Base-by-base conservation (phyloP, 37 sponge, comb jelly and placozoan species). In the Halisarca cf. caerulea region DNA sequence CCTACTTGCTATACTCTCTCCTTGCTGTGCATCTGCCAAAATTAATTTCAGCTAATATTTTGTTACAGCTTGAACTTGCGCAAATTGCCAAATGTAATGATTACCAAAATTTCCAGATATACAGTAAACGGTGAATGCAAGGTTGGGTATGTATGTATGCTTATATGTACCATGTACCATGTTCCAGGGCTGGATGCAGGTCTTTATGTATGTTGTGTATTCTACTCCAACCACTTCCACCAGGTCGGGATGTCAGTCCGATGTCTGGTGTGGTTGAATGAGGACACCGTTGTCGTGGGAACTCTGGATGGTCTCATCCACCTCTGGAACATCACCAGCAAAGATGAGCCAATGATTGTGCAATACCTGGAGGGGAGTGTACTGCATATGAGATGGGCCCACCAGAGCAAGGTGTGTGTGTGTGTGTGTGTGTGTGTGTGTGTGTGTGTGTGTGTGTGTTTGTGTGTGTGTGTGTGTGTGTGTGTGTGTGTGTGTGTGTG, bases 241-340 rank as follows among this genome's bases (percentile, higher is more conserved):
- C n/a, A 91, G 91, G 91, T 91, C 25, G 82, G 79, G 30, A 74
- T 40, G 33, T 91, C 92, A 2, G 92, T 91, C 70, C 33, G 92
- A 36, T 91, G 92, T 68, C 28, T 91, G 66, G 55, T 81, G 55
- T 91, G 92, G 92, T 38, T 64, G 66, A 58, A 73, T 20, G 78
- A 85, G 42, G 54, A 32, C 24, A 27, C 24, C 36, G 64, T 91
- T 7, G 17, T 91, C 0, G 58, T 91, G 15, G 92, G 92, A 39
- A 45, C 81, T 43, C 86, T 91, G 73, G 92, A 88, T 81, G 92
- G 92, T 25, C 41, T 33, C 0, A 27, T 88, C 2, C 61, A 85
- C 42, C 14, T 18, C 45, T 91, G 92, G 88, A 64, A 51, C 18
- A 53, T 85, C 38, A 74, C 42, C 35, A 68, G 7, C 8, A 66